Conservation (phyloP, 2,113 vertebrate genomes). For the Meles meles region DNA sequence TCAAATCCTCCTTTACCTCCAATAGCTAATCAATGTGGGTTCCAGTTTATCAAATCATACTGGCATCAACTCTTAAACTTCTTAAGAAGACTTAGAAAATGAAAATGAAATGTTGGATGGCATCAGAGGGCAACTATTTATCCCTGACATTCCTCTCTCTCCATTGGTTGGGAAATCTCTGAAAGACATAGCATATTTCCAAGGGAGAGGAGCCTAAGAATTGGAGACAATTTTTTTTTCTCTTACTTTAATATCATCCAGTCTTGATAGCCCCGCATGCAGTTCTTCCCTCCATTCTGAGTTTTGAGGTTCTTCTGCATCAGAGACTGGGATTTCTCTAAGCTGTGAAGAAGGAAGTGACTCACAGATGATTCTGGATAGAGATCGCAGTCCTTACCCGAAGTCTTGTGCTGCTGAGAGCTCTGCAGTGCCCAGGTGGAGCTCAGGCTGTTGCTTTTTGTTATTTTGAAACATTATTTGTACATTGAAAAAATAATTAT, state of each 20-base stretch:
- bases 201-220: not conserved
- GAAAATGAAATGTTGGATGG: not conserved
- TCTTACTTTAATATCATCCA: not conserved
- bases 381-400: not conserved
- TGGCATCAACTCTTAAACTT: not conserved
- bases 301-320: not conserved
- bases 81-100: not conserved
- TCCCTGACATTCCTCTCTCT: not conserved
- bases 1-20: not conserved
- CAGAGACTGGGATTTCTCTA: not conserved
- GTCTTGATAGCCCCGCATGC: not conserved
- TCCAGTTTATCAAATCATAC: not conserved
- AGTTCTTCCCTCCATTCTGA: not conserved
- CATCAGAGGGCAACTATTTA: not conserved
- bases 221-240: not conserved
- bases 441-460: not conserved
- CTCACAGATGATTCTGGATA: not conserved
- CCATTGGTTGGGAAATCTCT: not conserved
- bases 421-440: fast-evolving
- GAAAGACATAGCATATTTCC: not conserved
- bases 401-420: fast-evolving
- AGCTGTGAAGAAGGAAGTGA: not conserved
- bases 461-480: not conserved
- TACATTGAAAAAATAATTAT: not conserved
- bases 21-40: not conserved